Conservation (phyloP, 1,140 invertebrate genomes). For the Bicyclus anynana region DNA sequence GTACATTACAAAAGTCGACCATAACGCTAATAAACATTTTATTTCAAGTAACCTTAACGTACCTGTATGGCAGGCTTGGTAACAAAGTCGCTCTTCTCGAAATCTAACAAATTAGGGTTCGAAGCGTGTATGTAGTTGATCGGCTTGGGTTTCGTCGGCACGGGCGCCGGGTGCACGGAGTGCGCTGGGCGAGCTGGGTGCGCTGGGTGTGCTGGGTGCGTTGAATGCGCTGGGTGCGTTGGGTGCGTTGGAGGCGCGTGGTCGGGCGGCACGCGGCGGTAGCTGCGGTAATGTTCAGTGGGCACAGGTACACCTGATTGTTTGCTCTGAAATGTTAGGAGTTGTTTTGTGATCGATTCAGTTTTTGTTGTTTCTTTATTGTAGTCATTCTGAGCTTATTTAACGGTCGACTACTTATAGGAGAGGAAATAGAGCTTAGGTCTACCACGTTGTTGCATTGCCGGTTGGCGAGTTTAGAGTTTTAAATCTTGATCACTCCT, state of each 20-base stretch:
- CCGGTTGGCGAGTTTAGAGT: too few species aligned
- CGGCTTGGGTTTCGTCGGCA: conserved; percentile 55
- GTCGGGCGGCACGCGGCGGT: conserved; percentile 38
- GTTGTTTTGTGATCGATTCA: too few species aligned
- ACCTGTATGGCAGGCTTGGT: conserved; percentile 43
- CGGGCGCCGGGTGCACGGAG: neutral
- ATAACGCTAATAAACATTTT: too few species aligned
- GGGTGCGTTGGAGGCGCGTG: conserved; percentile 11
- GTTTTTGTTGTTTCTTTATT: too few species aligned
- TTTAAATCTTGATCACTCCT: too few species aligned
- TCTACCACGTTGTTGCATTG: too few species aligned
- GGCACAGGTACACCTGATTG: conserved; percentile 36
- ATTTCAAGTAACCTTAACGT: too few species aligned
- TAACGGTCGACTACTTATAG: too few species aligned
- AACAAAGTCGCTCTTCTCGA: conserved; percentile 69
- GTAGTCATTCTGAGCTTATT: too few species aligned
- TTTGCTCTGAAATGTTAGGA: conserved; percentile 35
- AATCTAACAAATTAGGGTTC: conserved; percentile 81
- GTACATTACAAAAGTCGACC: too few species aligned
- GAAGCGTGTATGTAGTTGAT: conserved; percentile 82
- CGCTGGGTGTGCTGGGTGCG: conserved; percentile 8
- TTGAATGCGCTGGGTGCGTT: neutral
- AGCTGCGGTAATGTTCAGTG: conserved; percentile 48
- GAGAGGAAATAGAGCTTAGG: too few species aligned
- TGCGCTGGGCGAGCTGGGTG: conserved; percentile 6